These are phyloP conservation scores for Spermophilus dauricus DNA, from an alignment of 2,113 vertebrate species.

Conservation along the genomic window DNA sequence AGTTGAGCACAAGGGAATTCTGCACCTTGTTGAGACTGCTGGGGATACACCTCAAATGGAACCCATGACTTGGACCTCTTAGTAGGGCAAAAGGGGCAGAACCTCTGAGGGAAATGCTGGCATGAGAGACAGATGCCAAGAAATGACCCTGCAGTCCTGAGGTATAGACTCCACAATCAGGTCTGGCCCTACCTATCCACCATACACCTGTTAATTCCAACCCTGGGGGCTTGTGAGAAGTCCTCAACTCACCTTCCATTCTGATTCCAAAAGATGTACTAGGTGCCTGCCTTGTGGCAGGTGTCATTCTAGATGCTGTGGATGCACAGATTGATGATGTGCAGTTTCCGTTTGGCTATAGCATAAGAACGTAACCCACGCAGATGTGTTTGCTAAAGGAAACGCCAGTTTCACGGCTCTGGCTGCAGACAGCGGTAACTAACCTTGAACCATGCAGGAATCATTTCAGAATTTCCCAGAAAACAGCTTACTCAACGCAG, in stretches of 20 bases:
- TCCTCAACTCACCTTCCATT: background rate
- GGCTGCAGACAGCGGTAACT: background rate
- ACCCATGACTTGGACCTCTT: background rate
- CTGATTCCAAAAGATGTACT: background rate
- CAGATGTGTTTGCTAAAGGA: background rate
- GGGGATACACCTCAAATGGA: background rate
- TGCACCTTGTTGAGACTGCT: background rate
- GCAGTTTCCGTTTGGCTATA: background rate
- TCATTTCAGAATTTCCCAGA: conserved; percentile 34
- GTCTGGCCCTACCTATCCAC: fast-evolving
- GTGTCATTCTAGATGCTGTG: background rate
- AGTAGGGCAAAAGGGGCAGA: background rate
- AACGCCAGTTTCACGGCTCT: fast-evolving
- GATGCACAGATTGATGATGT: background rate
- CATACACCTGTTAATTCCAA: background rate
- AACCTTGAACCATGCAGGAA: background rate
- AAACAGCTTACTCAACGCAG: background rate
- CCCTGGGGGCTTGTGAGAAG: background rate
- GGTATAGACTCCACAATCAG: background rate
- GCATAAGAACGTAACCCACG: background rate
- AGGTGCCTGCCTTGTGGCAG: background rate
- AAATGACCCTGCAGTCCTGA: background rate
- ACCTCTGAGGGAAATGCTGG: background rate
- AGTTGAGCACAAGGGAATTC: background rate
- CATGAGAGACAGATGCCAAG: background rate